Percentiles rank a stretch among this genome's conserved stretches.
Evolutionary conservation across 2,113 vertebrate genomes (phyloP).

Genomic region (Agapornis roseicollis): DNA sequence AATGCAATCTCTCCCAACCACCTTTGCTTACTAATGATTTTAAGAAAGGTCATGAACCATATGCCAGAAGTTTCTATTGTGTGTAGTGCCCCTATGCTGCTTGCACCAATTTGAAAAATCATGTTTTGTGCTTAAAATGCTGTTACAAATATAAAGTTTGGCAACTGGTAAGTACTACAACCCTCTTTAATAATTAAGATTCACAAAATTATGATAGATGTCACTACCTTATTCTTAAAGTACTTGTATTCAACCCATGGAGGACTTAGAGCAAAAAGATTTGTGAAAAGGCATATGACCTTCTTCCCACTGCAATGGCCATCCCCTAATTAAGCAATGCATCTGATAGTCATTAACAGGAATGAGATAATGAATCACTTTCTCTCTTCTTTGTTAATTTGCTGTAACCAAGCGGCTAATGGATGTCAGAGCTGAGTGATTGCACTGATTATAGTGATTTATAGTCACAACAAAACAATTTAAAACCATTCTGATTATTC

Average conservation of each 20-base stretch:
- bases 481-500: conserved; percentile 88
- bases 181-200: conserved; percentile 37
- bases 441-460: conserved; percentile 92
- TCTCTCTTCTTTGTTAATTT: conserved; percentile 94
- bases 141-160: neutral
- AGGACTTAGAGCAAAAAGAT: conserved; percentile 76
- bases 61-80: neutral
- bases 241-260: conserved; percentile 55
- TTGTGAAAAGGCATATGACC: conserved; percentile 85
- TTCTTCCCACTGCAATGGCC: conserved; percentile 85
- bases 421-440: conserved; percentile 93
- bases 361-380: conserved; percentile 94
- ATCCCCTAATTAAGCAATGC: conserved; percentile 91
- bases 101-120: neutral
- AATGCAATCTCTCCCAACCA: neutral
- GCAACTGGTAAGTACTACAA: conserved; percentile 13
- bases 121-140: neutral
- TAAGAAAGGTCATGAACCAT: neutral
- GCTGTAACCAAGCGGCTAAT: conserved; percentile 93
- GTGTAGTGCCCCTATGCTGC: neutral
- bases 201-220: conserved; percentile 9
- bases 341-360: conserved; percentile 97
- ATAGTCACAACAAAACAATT: conserved; percentile 92
- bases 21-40: neutral
- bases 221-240: conserved; percentile 56